Evolutionary conservation across 2,888 invertebrate genomes (phyloP).

Genomic region (Zygaena filipendulae): DNA sequence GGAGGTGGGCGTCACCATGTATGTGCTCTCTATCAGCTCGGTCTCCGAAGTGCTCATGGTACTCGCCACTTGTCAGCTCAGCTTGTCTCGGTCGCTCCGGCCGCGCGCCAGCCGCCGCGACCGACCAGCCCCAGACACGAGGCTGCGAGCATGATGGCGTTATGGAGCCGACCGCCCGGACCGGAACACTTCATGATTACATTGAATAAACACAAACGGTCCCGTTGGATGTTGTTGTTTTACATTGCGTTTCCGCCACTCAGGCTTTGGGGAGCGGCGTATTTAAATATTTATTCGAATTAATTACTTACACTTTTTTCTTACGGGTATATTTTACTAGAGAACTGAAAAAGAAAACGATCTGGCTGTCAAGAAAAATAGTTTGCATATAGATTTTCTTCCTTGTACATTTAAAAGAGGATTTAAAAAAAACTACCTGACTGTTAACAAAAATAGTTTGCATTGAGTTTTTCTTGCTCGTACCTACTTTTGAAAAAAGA

Average conservation of each 20-base stretch:
- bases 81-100: constrained; percentile 25
- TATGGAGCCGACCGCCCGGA: constrained; percentile 33
- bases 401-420: no score
- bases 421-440: no score
- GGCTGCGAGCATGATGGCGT: constrained; percentile 57
- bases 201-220: constrained; percentile 8
- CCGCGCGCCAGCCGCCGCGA: constrained; percentile 34
- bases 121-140: constrained; percentile 60
- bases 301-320: not conserved
- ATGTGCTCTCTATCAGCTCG: constrained; percentile 97
- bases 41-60: constrained; percentile 98
- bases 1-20: constrained; percentile 98
- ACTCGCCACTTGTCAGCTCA: constrained; percentile 34
- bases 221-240: not conserved
- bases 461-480: no score
- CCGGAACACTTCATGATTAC: constrained; percentile 22
- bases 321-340: no score
- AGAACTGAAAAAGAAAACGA: no score
- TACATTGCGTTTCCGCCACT: no score
- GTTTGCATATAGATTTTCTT: no score
- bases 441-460: no score
- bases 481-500: no score
- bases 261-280: no score
- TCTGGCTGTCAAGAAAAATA: no score
- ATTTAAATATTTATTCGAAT: not conserved